Base-by-base conservation (phyloP, 2,797 vertebrate species). In the Argya squamiceps region DNA sequence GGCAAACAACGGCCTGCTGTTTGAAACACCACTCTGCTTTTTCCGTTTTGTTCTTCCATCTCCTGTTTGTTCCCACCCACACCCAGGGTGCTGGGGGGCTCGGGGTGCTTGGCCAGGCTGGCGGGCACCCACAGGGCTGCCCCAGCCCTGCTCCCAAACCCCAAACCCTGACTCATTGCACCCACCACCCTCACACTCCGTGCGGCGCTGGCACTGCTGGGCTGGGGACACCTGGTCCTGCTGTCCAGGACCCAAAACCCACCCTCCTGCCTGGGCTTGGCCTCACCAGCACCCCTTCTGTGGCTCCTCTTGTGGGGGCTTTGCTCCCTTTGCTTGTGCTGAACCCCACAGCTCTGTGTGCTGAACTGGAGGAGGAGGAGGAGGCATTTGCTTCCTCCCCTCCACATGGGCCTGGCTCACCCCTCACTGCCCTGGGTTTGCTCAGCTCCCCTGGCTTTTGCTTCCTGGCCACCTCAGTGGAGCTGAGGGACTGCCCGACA, bases 21-120 rank as follows among this genome's bases (percentile, higher is more conserved):
- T 91, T 89, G 92, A 86, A 94, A 80, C 92, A 91, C 91, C 95
- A 95, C 96, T 93, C 93, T 76, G 94, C 93, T 88, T 87, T 92
- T 69, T 88, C 73, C 1, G 20, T 94, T 91, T 76, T 3, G 60
- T 96, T 94, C 75, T 88, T 96, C 94, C 75, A 89, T 67, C 75
- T 80, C 67, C 79, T 63, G 36, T 86, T 84, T 76, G 73, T 21
- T 37, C 29, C 36, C 77, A 46, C 15, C 29, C 47, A 44, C 53
- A 27, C 64, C 13, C 15, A 14, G 87, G 69, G 55, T 77, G 21
- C 64, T 77, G 36, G 12, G 26, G 39, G 41, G 7, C 2, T 5
- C 8, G 6, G 60, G 52, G 14, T 5, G 18, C 36, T 86, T 69
- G 81, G 56, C 64, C n/a, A 43, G 80, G 50, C 50, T 12, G 49